A percentile compares a stretch with the other conserved stretches of the same genome.
phyloP scores from a whole-genome alignment of 2,888 invertebrate species.

The Quadroppia sp. region DNA sequence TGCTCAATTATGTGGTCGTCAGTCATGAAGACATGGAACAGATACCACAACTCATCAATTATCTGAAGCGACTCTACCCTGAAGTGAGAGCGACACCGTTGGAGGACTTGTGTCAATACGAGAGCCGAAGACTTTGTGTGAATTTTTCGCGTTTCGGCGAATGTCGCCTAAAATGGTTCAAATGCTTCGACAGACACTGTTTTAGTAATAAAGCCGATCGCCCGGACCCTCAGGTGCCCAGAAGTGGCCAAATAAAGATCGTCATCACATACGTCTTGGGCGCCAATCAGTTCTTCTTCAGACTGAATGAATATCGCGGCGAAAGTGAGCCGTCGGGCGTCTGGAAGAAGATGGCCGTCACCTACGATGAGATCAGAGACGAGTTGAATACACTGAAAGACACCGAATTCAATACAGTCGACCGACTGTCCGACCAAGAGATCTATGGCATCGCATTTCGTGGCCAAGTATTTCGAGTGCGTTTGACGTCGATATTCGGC shows the following conservation, averaged over 20 bases:
- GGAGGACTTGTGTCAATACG: not conserved
- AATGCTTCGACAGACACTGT: conserved; percentile 27
- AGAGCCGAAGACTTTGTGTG: not conserved
- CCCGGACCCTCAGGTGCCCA: not conserved
- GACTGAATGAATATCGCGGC: conserved; percentile 19
- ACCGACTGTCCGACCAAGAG: not conserved
- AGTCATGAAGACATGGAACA: conserved; percentile 3
- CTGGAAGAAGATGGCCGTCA: conserved; percentile 19
- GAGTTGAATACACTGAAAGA: conserved; percentile 2
- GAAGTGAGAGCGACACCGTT: not conserved
- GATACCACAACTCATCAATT: not conserved
- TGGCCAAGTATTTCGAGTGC: conserved; percentile 33
- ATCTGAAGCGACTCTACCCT: not conserved
- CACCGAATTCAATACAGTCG: not conserved
- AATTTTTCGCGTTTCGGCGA: conserved; percentile 1
- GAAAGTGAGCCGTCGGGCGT: not conserved
- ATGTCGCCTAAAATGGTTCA: not conserved
- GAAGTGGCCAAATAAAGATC: conserved; percentile 28
- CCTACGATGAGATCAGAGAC: not conserved
- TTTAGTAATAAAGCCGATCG: not conserved
- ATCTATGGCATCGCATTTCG: conserved; percentile 31
- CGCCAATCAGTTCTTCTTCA: conserved; percentile 30
- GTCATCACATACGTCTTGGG: not conserved
- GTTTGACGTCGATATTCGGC: not conserved
- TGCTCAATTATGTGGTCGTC: not conserved